Evolutionary conservation across 2,797 vertebrate species (phyloP).

Genomic region (Phataginus tricuspis): DNA sequence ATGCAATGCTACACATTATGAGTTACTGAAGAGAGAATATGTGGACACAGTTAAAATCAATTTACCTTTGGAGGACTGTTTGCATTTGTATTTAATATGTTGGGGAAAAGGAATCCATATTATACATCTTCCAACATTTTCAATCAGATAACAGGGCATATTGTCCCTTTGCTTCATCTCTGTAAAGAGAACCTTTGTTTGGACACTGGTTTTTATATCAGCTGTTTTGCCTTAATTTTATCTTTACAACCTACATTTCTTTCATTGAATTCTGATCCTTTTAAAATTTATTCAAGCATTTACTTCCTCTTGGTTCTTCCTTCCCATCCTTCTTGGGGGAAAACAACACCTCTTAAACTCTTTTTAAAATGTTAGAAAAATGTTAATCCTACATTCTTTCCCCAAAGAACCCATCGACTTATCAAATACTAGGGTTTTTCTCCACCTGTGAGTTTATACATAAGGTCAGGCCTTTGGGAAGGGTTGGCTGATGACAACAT

Average conservation of each 20-base stretch:
- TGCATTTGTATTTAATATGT: slow-evolving; percentile 27
- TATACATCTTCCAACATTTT: not conserved
- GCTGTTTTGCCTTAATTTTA: not conserved
- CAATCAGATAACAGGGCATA: not conserved
- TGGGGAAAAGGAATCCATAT: not conserved
- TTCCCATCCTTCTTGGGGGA: not conserved
- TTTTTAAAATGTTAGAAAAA: not conserved
- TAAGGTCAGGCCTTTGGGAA: not conserved
- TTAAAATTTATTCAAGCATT: not conserved
- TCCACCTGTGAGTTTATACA: not conserved
- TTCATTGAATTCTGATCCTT: not conserved
- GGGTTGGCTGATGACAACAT: not conserved
- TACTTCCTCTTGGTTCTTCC: not conserved
- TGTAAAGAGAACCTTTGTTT: not conserved
- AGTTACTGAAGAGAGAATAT: slow-evolving; percentile 37
- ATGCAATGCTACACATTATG: not conserved
- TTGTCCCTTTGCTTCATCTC: not conserved
- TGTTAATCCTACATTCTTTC: not conserved
- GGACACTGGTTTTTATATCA: not conserved
- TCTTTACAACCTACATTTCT: not conserved
- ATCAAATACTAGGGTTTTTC: not conserved
- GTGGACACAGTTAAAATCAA: not conserved
- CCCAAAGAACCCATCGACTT: not conserved
- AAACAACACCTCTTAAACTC: not conserved
- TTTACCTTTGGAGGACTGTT: not conserved